Conservation (phyloP, 2,113 vertebrate species). For the Colinus virginianus region DNA sequence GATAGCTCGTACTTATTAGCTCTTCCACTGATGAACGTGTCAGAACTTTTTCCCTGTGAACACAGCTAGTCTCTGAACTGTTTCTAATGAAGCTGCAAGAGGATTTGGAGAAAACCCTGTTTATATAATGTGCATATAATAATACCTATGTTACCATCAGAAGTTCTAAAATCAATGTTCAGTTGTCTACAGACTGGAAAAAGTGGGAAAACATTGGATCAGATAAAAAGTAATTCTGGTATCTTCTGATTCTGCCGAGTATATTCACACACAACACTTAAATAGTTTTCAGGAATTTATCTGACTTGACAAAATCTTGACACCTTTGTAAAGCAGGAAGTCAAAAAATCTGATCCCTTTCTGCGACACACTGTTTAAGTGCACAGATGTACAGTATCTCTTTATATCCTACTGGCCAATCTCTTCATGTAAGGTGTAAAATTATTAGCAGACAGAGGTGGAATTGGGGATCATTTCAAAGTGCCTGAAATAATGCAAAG, state of each 20-base stretch:
- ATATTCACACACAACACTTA: neutral
- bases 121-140: neutral
- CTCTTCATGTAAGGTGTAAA: neutral
- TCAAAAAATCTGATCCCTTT: neutral
- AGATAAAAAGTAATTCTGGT: neutral
- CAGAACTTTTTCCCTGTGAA: neutral
- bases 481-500: neutral
- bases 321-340: neutral
- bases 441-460: neutral
- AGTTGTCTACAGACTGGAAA: neutral
- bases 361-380: neutral
- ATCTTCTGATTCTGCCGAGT: too few relatives aligned
- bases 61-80: neutral
- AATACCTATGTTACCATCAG: fast-evolving
- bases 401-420: neutral
- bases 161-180: neutral
- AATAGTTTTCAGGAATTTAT: neutral
- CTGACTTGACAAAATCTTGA: neutral
- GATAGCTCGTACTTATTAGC: neutral
- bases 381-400: fast-evolving
- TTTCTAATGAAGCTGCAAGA: neutral
- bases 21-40: fast-evolving
- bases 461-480: neutral
- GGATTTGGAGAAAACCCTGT: fast-evolving
- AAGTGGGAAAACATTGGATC: neutral